phyloP scores from a whole-genome alignment of 2,113 vertebrate species.

The Hemiscyllium ocellatum region DNA sequence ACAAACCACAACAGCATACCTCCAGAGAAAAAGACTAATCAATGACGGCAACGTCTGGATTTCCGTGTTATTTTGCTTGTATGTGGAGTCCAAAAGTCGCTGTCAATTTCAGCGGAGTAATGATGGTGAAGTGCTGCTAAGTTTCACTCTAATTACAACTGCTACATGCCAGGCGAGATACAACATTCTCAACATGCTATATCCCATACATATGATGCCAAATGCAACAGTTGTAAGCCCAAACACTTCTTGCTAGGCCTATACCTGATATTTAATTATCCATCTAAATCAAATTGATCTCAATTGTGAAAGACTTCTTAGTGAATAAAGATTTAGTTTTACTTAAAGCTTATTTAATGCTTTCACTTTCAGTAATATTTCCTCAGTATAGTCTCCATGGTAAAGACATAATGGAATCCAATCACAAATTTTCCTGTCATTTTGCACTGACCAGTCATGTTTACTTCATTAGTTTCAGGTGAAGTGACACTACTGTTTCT shows the following conservation, averaged over 20 bases:
- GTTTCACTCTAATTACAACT: background rate
- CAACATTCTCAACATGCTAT: background rate
- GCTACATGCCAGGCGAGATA: background rate
- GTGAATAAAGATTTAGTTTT: background rate
- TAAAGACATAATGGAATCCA: background rate
- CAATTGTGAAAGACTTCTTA: background rate
- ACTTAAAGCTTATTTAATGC: background rate
- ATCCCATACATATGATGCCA: background rate
- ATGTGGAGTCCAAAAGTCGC: background rate
- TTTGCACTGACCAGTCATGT: background rate
- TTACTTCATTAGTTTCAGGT: background rate
- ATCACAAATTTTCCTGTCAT: background rate
- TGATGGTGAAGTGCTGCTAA: background rate
- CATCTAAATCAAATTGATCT: background rate
- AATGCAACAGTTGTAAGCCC: background rate
- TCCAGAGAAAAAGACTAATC: background rate
- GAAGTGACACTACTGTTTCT: background rate
- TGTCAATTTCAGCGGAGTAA: background rate
- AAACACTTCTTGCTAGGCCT: background rate
- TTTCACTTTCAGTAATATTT: background rate
- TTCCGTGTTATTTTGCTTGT: background rate
- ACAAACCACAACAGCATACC: background rate
- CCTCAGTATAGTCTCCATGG: background rate
- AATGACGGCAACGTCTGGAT: background rate
- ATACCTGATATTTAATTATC: background rate